Percentiles rank a stretch among this genome's conserved stretches.
Conservation (phyloP, 2,113 vertebrate species). For the Scophthalmus maximus region DNA sequence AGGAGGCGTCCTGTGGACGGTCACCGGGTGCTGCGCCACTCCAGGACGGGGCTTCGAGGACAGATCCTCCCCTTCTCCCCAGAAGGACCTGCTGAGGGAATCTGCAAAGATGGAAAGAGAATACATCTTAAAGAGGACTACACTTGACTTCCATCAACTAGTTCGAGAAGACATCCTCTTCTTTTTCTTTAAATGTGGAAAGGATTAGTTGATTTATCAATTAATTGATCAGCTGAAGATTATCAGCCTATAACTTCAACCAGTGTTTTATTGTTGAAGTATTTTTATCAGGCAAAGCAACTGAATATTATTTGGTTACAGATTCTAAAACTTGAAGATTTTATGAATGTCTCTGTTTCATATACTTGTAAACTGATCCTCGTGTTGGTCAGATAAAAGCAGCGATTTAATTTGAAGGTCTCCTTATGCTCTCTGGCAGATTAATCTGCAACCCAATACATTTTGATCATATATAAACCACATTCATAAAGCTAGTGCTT, state of each 20-base stretch:
- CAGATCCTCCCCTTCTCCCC: conserved; percentile 62
- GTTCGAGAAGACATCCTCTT: background rate
- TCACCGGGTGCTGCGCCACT: conserved; percentile 57
- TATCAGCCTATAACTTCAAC: background rate
- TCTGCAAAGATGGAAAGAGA: conserved; percentile 59
- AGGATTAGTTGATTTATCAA: background rate
- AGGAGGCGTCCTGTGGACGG: conserved; percentile 65
- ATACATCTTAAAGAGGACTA: background rate
- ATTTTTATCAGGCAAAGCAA: background rate
- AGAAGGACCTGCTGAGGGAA: conserved; percentile 69
- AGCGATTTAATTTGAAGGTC: too few species aligned
- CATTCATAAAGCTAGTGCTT: background rate
- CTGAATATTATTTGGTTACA: too few species aligned
- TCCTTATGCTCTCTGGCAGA: too few species aligned
- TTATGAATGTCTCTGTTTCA: too few species aligned
- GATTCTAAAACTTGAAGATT: background rate
- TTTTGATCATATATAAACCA: too few species aligned
- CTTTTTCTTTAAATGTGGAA: too few species aligned
- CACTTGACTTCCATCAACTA: background rate
- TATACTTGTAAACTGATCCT: too few species aligned
- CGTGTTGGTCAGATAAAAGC: too few species aligned
- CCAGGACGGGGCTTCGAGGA: conserved; percentile 41
- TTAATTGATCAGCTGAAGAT: background rate
- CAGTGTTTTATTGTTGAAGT: background rate
- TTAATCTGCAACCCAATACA: too few species aligned